A percentile compares a stretch with the other conserved stretches of the same genome.
These are phyloP conservation scores for Drosophila mulleri DNA, from an alignment of 2,888 invertebrate genomes.

Conservation along the genomic window DNA sequence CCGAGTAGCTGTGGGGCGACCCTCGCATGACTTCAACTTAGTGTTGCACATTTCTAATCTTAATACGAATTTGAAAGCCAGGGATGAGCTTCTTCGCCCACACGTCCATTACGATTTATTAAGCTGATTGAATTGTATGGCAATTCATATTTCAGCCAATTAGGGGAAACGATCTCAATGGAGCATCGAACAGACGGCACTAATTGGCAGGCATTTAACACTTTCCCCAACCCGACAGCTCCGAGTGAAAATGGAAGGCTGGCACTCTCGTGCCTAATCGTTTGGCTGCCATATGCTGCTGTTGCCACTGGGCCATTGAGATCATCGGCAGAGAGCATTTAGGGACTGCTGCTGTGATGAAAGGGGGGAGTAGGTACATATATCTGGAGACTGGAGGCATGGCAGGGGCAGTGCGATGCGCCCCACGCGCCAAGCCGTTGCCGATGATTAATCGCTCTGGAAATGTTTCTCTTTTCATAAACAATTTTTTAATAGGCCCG, in stretches of 20 bases:
- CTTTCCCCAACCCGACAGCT: slow-evolving; percentile 46
- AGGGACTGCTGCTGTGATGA: slow-evolving; percentile 7
- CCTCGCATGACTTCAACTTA: neutral
- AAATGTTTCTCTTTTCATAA: slow-evolving; percentile 84
- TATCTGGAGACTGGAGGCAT: neutral
- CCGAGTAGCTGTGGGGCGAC: neutral
- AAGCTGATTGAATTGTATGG: slow-evolving; percentile 55
- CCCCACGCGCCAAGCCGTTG: slow-evolving; percentile 65
- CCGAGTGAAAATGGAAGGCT: slow-evolving; percentile 57
- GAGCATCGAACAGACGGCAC: slow-evolving; percentile 61
- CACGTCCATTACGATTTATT: slow-evolving; percentile 49
- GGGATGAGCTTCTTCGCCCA: slow-evolving; percentile 8
- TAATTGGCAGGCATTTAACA: slow-evolving; percentile 81
- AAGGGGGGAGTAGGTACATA: neutral
- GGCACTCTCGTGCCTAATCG: slow-evolving; percentile 57
- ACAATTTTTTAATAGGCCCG: slow-evolving; percentile 81
- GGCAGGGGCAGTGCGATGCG: slow-evolving; percentile 31
- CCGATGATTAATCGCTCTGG: slow-evolving; percentile 81
- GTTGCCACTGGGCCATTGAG: slow-evolving; percentile 54
- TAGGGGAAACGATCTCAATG: slow-evolving; percentile 60
- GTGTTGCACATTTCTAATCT: neutral
- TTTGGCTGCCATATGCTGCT: slow-evolving; percentile 30
- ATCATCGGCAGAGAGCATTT: slow-evolving; percentile 36
- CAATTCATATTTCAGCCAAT: slow-evolving; percentile 79
- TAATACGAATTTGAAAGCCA: slow-evolving; percentile 1